Percentiles rank a stretch among this genome's conserved stretches.
Conservation (phyloP, 2,113 vertebrate species). For the Rhynchomys soricoides region DNA sequence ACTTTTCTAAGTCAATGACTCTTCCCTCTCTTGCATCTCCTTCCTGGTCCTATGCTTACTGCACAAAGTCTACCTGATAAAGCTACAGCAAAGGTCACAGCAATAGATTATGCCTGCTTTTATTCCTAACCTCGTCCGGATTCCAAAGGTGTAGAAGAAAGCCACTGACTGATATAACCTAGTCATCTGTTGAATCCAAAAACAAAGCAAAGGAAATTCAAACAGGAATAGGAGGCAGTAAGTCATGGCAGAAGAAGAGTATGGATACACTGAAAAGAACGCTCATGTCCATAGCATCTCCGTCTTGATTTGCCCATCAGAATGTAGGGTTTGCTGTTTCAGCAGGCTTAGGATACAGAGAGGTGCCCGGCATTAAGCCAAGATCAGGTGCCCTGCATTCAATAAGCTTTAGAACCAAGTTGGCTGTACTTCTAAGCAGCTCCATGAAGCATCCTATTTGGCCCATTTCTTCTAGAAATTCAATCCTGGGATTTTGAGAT, state of each 20-base stretch:
- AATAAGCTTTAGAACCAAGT: conserved; percentile 53
- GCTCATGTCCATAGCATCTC: conserved; percentile 26
- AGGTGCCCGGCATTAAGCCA: conserved; percentile 63
- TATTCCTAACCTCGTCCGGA: not conserved
- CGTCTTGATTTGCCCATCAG: conserved; percentile 4
- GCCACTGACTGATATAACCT: not conserved
- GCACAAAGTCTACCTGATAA: not conserved
- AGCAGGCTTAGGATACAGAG: conserved; percentile 68
- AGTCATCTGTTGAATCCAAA: not conserved
- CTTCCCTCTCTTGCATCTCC: not conserved
- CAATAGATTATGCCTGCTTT: not conserved
- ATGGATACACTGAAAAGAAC: not conserved
- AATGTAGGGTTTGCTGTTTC: conserved; percentile 60
- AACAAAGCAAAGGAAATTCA: not conserved
- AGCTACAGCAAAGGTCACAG: not conserved
- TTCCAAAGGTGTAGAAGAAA: not conserved
- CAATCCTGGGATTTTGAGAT: conserved; percentile 72
- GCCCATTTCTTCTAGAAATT: conserved; percentile 75
- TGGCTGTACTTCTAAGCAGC: conserved; percentile 58
- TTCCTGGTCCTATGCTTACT: not conserved
- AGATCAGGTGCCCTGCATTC: conserved; percentile 33
- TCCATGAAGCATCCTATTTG: conserved; percentile 52
- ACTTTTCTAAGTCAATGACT: not conserved
- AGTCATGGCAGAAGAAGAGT: not conserved
- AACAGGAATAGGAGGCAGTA: not conserved